These are phyloP conservation scores for Echinometra lucunter DNA, from an alignment of 53 echinoderm and acorn worm species.

Conservation along the genomic window DNA sequence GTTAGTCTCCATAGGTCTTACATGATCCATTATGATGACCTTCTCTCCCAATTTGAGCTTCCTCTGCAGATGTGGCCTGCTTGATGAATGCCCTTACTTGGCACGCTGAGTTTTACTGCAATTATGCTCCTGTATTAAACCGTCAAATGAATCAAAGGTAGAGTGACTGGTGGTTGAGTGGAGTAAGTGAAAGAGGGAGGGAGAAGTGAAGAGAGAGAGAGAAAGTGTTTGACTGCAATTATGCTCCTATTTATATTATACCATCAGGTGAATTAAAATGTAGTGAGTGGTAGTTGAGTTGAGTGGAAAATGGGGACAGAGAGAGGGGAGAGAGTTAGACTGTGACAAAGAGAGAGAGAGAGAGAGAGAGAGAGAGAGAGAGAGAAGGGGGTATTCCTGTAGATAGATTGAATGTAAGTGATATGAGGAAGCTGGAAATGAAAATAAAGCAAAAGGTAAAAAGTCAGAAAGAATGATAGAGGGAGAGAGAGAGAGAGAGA, in stretches of 20 bases:
- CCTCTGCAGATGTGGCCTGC: constrained; percentile 33
- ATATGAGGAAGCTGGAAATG: neutral
- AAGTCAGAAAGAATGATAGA: neutral
- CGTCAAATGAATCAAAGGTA: neutral
- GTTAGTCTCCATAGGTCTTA: neutral
- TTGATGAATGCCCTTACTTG: constrained; percentile 51
- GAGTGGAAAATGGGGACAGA: neutral
- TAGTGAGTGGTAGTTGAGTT: neutral
- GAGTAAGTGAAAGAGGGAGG: neutral
- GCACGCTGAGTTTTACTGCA: neutral
- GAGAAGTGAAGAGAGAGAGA: neutral
- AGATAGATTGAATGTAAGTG: neutral
- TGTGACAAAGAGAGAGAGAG: neutral
- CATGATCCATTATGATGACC: constrained; percentile 49
- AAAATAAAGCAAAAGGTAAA: neutral
- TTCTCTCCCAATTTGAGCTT: constrained; percentile 29
- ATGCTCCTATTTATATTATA: neutral
- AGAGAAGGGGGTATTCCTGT: neutral
- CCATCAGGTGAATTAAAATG: constrained; percentile 6
- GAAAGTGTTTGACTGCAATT: constrained; percentile 38
- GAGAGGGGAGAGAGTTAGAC: neutral
- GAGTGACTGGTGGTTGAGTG: neutral
- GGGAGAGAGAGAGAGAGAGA: neutral
- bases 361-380: neutral
- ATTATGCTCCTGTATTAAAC: constrained; percentile 4